Evolutionary conservation across 2,888 invertebrate genomes (phyloP).

Genomic region (Yponomeuta plumbellus): DNA sequence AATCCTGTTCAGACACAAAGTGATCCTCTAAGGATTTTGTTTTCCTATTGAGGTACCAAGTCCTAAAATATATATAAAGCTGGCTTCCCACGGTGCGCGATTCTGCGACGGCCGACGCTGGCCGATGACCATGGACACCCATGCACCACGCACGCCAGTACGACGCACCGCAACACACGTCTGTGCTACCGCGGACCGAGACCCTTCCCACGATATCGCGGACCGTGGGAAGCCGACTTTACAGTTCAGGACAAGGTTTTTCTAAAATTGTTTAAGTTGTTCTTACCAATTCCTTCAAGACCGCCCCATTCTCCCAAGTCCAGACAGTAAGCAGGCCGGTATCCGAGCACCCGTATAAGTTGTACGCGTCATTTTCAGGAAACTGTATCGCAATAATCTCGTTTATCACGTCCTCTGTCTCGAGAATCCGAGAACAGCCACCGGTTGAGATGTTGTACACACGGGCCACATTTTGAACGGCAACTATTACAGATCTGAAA

Average conservation of each 20-base stretch:
- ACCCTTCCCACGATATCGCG: too few species aligned
- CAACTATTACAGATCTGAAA: conserved; percentile 59
- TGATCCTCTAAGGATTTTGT: too few species aligned
- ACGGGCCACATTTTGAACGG: conserved; percentile 61
- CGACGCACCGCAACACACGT: too few species aligned
- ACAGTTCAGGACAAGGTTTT: neutral
- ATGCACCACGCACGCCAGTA: too few species aligned
- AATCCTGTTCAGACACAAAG: too few species aligned
- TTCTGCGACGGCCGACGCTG: too few species aligned
- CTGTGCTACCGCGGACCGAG: too few species aligned
- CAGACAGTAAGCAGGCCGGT: conserved; percentile 56
- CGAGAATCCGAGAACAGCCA: conserved; percentile 57
- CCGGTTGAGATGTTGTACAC: conserved; percentile 66
- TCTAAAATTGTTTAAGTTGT: neutral
- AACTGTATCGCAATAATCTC: conserved; percentile 57
- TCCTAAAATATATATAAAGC: too few species aligned
- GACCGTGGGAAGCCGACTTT: too few species aligned
- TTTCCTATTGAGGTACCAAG: too few species aligned
- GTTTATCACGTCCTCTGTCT: conserved; percentile 48
- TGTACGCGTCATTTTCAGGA: conserved; percentile 57
- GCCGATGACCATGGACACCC: too few species aligned
- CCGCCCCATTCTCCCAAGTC: conserved; percentile 70
- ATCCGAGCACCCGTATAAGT: conserved; percentile 62
- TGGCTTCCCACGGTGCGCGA: too few species aligned
- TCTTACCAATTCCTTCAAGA: conserved; percentile 60